A percentile compares a stretch with the other conserved stretches of the same genome.
These are phyloP conservation scores for Thunnus thynnus DNA, from an alignment of 2,113 vertebrate genomes.

Conservation along the genomic window DNA sequence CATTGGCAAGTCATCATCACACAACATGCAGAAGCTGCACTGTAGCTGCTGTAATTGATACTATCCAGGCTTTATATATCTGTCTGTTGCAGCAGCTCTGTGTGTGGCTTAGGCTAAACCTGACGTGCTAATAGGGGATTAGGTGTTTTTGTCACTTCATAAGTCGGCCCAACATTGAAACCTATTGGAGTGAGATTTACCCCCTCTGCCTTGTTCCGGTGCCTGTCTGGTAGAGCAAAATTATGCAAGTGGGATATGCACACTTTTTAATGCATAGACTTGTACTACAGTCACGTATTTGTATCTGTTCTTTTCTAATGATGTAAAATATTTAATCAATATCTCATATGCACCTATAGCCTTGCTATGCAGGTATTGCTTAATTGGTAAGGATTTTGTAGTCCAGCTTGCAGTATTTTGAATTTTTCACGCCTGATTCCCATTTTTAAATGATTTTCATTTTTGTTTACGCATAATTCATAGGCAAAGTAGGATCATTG, in stretches of 20 bases:
- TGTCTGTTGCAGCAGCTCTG: constrained; percentile 28
- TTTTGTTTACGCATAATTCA: neutral
- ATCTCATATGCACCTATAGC: neutral
- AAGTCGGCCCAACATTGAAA: constrained; percentile 43
- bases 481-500: neutral
- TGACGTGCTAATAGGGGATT: constrained; percentile 56
- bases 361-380: neutral
- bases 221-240: neutral
- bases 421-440: neutral
- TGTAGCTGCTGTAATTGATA: constrained; percentile 61
- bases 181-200: constrained; percentile 41
- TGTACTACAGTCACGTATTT: neutral
- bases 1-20: neutral
- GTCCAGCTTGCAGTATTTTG: too few species aligned
- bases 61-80: constrained; percentile 28
- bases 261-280: too few species aligned
- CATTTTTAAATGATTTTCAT: neutral
- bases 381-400: neutral
- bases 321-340: neutral
- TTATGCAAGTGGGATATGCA: neutral
- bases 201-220: neutral
- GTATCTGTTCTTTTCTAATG: neutral
- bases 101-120: constrained; percentile 48
- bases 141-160: constrained; percentile 61
- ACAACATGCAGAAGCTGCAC: constrained; percentile 17